Evolutionary conservation across 2,888 invertebrate genomes (phyloP).

Genomic region (Nephrotoma appendiculata): DNA sequence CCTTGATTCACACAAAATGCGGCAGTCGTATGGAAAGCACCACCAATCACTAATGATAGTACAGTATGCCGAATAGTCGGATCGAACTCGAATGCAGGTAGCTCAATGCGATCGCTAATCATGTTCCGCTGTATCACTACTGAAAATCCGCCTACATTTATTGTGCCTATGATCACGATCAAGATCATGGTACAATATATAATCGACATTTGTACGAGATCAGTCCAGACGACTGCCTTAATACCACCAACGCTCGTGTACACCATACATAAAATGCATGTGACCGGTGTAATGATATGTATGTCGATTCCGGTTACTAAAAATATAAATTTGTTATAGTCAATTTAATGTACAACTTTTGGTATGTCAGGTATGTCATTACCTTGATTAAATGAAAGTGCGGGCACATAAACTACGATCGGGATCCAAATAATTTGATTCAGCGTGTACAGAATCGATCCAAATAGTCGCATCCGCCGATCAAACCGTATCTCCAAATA

Average conservation of each 20-base stretch:
- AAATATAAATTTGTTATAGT: neutral
- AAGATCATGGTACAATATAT: slow-evolving; percentile 46
- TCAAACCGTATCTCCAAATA: neutral
- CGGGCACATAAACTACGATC: slow-evolving; percentile 50
- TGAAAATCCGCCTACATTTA: slow-evolving; percentile 52
- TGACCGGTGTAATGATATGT: slow-evolving; percentile 65
- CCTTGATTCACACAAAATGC: slow-evolving; percentile 51
- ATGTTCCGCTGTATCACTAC: slow-evolving; percentile 50
- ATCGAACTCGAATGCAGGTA: slow-evolving; percentile 57
- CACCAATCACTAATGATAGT: slow-evolving; percentile 59
- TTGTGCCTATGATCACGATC: slow-evolving; percentile 57
- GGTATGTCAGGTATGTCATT: neutral
- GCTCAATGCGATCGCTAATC: slow-evolving; percentile 53
- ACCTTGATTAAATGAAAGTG: slow-evolving; percentile 59
- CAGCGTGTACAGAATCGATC: neutral
- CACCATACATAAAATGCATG: slow-evolving; percentile 35
- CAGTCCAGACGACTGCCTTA: slow-evolving; percentile 72
- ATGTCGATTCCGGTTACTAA: slow-evolving; percentile 50
- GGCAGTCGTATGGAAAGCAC: slow-evolving; percentile 42
- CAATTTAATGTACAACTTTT: no score
- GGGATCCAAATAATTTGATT: neutral
- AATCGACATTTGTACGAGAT: slow-evolving; percentile 46
- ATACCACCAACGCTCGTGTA: slow-evolving; percentile 22
- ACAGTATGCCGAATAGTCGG: slow-evolving; percentile 65
- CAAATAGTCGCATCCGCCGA: slow-evolving; percentile 22